Evolutionary conservation across 1,140 invertebrate genomes (phyloP).

Genomic region (Popillia japonica): DNA sequence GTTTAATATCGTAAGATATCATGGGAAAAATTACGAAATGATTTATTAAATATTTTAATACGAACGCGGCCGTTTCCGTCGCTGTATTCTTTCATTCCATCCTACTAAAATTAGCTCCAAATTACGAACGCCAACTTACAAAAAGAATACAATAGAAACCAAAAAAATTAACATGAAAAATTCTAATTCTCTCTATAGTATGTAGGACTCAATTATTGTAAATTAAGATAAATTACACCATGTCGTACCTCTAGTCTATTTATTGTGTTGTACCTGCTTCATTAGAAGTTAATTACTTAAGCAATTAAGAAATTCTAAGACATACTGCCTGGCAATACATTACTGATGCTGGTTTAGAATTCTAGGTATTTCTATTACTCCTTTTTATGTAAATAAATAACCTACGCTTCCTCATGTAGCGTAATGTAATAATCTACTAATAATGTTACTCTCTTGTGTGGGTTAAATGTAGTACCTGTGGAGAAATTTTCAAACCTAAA

Average conservation of each 20-base stretch:
- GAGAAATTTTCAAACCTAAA: no score
- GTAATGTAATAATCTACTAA: not conserved
- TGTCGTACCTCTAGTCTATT: not conserved
- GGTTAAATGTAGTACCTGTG: no score
- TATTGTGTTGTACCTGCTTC: constrained; percentile 10
- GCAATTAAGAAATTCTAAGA: constrained; percentile 12
- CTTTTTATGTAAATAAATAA: constrained; percentile 16
- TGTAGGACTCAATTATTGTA: not conserved
- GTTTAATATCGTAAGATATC: not conserved
- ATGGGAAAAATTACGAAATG: not conserved
- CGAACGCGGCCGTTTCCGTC: not conserved
- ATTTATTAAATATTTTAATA: constrained; percentile 7
- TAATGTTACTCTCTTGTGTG: not conserved
- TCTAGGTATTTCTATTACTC: not conserved
- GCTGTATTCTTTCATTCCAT: not conserved
- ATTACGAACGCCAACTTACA: not conserved
- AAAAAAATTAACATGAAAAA: not conserved
- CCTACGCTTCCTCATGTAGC: not conserved
- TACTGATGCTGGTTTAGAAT: not conserved
- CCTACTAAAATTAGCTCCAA: not conserved
- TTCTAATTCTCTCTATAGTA: not conserved
- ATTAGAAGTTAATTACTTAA: constrained; percentile 12
- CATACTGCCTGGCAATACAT: not conserved
- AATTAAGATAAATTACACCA: constrained; percentile 15
- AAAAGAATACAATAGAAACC: not conserved